These are phyloP conservation scores for Myoxocephalus aenaeus DNA, from an alignment of 2,797 vertebrate species.

Conservation along the genomic window DNA sequence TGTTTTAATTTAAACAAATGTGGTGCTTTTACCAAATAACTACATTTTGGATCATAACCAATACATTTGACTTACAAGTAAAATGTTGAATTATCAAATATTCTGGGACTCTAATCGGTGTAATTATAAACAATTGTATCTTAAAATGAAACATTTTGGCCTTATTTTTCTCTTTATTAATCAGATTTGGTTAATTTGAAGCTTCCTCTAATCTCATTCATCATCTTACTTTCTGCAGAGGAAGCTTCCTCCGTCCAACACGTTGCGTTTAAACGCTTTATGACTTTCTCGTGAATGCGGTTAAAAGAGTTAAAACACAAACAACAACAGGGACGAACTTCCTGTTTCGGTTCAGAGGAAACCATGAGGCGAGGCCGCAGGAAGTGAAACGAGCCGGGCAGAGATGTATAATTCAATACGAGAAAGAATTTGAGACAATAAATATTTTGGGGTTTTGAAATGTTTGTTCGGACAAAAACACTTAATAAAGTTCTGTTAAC, in stretches of 20 bases:
- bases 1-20: too few species aligned
- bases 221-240: slow-evolving; percentile 25
- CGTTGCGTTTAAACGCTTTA: too few species aligned
- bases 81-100: not conserved
- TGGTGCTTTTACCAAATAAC: too few species aligned
- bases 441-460: not conserved
- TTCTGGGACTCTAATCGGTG: not conserved
- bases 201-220: slow-evolving; percentile 15
- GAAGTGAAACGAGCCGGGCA: slow-evolving; percentile 36
- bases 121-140: not conserved
- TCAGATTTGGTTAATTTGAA: too few species aligned
- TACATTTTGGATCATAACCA: too few species aligned
- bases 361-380: slow-evolving; percentile 49
- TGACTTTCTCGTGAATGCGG: too few species aligned
- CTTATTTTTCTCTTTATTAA: not conserved
- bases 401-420: not conserved
- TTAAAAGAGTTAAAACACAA: too few species aligned
- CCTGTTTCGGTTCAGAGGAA: slow-evolving; percentile 32
- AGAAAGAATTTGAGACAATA: too few species aligned
- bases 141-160: not conserved
- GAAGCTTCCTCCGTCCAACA: not conserved
- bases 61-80: not conserved
- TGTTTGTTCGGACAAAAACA: not conserved
- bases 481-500: too few species aligned
- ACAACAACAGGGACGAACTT: slow-evolving; percentile 3